A percentile compares a stretch with the other conserved stretches of the same genome.
Evolutionary conservation across 2,797 vertebrate genomes (phyloP).

Genomic region (Syncerus caffer): DNA sequence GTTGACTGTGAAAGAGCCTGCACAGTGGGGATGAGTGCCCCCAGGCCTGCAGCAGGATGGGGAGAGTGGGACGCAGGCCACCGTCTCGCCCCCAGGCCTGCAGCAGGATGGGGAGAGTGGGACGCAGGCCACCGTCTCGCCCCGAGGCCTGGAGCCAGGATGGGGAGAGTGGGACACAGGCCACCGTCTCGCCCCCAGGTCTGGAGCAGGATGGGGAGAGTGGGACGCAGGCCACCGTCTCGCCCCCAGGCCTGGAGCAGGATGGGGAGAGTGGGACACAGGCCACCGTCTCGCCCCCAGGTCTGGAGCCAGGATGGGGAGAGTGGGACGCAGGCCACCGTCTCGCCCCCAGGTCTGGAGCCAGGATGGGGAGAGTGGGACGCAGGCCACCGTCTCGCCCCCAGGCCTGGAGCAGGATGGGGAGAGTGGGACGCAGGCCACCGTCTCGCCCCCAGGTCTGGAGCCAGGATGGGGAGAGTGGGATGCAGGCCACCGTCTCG

Average conservation of each 20-base stretch:
- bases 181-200: neutral
- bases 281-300: neutral
- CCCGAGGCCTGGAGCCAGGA: too few relatives aligned
- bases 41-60: neutral
- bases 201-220: fast-evolving
- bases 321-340: neutral
- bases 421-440: neutral
- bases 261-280: neutral
- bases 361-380: neutral
- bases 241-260: too few relatives aligned
- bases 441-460: too few relatives aligned
- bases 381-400: neutral
- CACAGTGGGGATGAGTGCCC: fast-evolving
- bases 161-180: neutral
- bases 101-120: neutral
- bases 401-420: too few relatives aligned
- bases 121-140: neutral
- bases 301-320: fast-evolving
- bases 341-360: too few relatives aligned
- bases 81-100: too few relatives aligned
- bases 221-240: neutral
- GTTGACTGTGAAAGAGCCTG: fast-evolving
- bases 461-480: neutral
- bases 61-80: neutral
- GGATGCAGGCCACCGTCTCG: neutral